Evolutionary conservation across 2,888 invertebrate species (phyloP), one percentile per base, ranked within the genome.

Genomic region (Cantharis flavilabris): DNA sequence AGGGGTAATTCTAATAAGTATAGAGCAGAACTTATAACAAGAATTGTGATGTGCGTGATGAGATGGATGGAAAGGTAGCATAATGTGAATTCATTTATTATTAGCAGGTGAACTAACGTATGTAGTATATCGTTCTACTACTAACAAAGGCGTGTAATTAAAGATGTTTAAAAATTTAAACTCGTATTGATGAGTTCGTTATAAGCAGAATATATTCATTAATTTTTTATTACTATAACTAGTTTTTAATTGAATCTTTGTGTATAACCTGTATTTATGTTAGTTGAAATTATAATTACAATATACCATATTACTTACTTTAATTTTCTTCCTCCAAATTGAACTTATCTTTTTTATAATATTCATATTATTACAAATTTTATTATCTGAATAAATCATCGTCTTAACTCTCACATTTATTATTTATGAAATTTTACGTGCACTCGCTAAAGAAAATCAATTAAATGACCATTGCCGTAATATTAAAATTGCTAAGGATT

Each of bases 401-500:
- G 49, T 2, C 49, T 33, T 49, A 49, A 49, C 49, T 49, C 9
- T 30, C 49, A 2, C 3, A 49, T 49, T n/a, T 49, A 49, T 49
- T 49, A 49, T 49, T 49, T 49, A 49, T n/a, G 5, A 49, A 49
- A n/a, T n/a, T n/a, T n/a, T 13, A 49, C 49, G 7, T 49, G 49
- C 49, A 49, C n/a, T 7, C 2, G n/a, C 9, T 49, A 49, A 49
- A 49, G 49, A 49, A 49, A 49, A 49, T 49, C n/a, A 49, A 49
- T 49, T 49, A 49, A 49, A 49, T 49, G 49, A 49, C 49, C 49
- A 49, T 7, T 73, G 79, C 77, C 76, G 71, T 80, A 26, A 26
- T 26, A 81, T 81, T 80, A 81, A 81, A 81, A 79, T 80, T 78
- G 76, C 75, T 70, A 73, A 78, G 81, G 80, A 80, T 81, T 80